phyloP scores from a whole-genome alignment of 1,140 invertebrate species.

The Macrostomum lignano region DNA sequence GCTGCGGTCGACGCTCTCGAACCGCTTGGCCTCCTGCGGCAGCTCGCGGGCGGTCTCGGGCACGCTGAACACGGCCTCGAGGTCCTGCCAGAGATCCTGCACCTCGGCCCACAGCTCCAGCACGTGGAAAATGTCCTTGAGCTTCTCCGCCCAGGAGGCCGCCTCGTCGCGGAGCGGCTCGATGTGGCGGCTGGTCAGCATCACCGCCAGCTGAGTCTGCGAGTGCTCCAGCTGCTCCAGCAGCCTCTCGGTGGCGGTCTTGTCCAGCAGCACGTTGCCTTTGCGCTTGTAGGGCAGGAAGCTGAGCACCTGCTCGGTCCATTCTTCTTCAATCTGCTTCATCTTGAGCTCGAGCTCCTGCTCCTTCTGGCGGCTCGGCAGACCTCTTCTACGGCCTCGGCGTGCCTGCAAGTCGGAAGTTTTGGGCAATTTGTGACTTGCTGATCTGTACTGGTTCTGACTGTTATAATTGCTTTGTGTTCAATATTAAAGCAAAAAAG shows the following conservation, averaged over 20 bases:
- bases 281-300: slow-evolving; percentile 25
- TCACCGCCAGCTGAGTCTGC: slow-evolving; percentile 20
- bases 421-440: too few relatives aligned
- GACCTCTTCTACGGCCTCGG: slow-evolving; percentile 22
- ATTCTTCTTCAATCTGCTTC: slow-evolving; percentile 25
- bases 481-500: too few relatives aligned
- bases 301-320: slow-evolving; percentile 27
- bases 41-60: slow-evolving; percentile 14
- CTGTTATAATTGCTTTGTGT: too few relatives aligned
- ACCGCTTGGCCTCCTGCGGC: slow-evolving; percentile 21
- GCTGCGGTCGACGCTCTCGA: slow-evolving; percentile 18
- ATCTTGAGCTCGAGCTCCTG: slow-evolving; percentile 25
- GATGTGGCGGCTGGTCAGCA: slow-evolving; percentile 21
- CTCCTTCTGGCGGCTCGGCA: slow-evolving; percentile 21
- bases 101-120: slow-evolving; percentile 27
- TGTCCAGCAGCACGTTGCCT: slow-evolving; percentile 23
- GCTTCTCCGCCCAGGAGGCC: slow-evolving; percentile 25
- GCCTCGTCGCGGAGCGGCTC: slow-evolving; percentile 23
- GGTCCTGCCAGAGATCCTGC: slow-evolving; percentile 25
- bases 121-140: slow-evolving; percentile 25
- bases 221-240: slow-evolving; percentile 27
- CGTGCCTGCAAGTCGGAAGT: too few relatives aligned
- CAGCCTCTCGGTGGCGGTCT: slow-evolving; percentile 19
- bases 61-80: slow-evolving; percentile 24
- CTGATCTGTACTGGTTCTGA: too few relatives aligned